phyloP scores from a whole-genome alignment of 2,797 vertebrate genomes.

The Remorina albescens region DNA sequence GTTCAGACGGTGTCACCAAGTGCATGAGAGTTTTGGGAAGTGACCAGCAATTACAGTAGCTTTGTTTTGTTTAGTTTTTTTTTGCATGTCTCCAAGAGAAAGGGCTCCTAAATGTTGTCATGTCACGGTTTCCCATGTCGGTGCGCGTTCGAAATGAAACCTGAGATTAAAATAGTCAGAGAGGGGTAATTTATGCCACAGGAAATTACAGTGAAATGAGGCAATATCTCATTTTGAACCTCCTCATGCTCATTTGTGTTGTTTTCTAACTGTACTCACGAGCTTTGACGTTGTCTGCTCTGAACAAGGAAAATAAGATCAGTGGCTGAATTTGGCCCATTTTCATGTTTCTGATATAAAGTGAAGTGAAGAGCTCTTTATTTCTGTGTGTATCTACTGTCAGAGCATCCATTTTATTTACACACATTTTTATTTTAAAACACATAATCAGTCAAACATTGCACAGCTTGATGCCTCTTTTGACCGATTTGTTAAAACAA shows the following conservation, averaged over 20 bases:
- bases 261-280: neutral
- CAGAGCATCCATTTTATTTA: neutral
- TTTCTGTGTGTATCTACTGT: neutral
- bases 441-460: too few species aligned
- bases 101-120: slow-evolving; percentile 24
- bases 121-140: slow-evolving; percentile 17
- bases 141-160: slow-evolving; percentile 20
- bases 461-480: too few species aligned
- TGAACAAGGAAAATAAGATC: neutral
- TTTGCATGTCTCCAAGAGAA: slow-evolving; percentile 24
- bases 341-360: neutral
- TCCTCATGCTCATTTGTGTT: neutral
- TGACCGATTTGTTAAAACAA: too few species aligned
- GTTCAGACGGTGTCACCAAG: slow-evolving; percentile 29
- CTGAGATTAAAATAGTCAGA: slow-evolving; percentile 25
- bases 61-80: neutral
- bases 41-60: slow-evolving; percentile 50
- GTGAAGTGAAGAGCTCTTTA: neutral
- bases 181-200: slow-evolving; percentile 1
- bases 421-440: too few species aligned
- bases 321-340: neutral
- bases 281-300: slow-evolving; percentile 13
- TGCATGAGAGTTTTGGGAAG: slow-evolving; percentile 16
- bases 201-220: slow-evolving; percentile 47
- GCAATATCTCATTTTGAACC: slow-evolving; percentile 20